phyloP scores from a whole-genome alignment of 1,140 invertebrate species.

The Psilanteris sp. region DNA sequence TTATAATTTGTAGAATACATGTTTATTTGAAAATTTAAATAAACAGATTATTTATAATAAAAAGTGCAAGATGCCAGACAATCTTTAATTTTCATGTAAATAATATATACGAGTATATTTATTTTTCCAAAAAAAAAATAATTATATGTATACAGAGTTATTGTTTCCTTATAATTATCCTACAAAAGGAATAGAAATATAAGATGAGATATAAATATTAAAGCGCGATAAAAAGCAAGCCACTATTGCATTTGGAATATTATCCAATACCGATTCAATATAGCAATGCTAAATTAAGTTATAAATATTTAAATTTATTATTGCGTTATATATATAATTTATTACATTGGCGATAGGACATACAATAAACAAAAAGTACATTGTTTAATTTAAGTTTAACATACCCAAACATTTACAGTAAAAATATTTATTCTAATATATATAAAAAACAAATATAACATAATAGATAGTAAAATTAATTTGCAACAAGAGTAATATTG shows the following conservation, averaged over 20 bases:
- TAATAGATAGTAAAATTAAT: no score
- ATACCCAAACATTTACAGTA: slow-evolving; percentile 6
- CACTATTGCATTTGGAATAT: slow-evolving; percentile 30
- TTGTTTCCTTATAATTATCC: no score
- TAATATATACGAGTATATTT: slow-evolving; percentile 22
- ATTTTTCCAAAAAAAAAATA: slow-evolving; percentile 30
- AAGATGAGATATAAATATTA: slow-evolving; percentile 32
- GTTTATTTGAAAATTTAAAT: slow-evolving; percentile 40
- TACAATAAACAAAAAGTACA: background rate
- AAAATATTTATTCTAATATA: slow-evolving; percentile 14
- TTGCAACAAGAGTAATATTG: background rate
- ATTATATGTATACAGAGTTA: slow-evolving; percentile 24
- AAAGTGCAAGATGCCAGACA: slow-evolving; percentile 26
- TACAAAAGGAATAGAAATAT: slow-evolving; percentile 26
- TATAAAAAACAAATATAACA: slow-evolving; percentile 14
- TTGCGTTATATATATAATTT: no score
- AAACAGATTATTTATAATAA: slow-evolving; percentile 22
- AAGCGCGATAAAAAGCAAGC: slow-evolving; percentile 41
- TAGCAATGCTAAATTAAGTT: slow-evolving; percentile 30
- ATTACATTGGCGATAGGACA: background rate
- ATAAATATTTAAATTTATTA: slow-evolving; percentile 3
- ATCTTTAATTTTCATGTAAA: slow-evolving; percentile 23
- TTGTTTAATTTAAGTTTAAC: background rate
- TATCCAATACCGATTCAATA: slow-evolving; percentile 11
- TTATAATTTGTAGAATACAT: slow-evolving; percentile 31